Evolutionary conservation across 2,797 vertebrate species (phyloP).

Genomic region (Tokudaia muenninki): DNA sequence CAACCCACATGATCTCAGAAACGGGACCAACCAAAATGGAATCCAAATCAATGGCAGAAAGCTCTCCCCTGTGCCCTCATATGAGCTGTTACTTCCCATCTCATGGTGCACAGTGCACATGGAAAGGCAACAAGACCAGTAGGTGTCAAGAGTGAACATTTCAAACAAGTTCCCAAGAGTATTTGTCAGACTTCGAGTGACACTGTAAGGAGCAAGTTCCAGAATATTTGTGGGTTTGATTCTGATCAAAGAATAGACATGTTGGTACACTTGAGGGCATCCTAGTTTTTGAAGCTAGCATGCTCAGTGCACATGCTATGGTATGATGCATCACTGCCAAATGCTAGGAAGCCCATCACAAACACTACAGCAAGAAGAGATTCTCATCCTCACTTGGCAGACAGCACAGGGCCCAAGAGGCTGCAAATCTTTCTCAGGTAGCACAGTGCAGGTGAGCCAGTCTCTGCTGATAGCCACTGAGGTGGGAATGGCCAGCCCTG

Average conservation of each 20-base stretch:
- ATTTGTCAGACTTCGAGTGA: background rate
- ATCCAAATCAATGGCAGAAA: background rate
- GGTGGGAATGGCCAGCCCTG: background rate
- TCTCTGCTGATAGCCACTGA: background rate
- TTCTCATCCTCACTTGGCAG: background rate
- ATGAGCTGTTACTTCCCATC: no score
- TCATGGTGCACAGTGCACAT: background rate
- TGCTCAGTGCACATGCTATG: background rate
- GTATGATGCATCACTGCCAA: background rate
- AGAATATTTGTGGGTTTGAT: background rate
- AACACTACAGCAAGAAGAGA: background rate
- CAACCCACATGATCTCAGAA: background rate
- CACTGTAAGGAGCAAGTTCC: background rate
- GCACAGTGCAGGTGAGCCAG: background rate
- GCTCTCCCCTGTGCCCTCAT: background rate
- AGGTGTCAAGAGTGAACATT: background rate
- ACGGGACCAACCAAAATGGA: rapidly evolving
- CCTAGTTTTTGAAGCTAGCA: background rate
- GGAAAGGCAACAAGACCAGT: background rate
- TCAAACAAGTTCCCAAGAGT: background rate
- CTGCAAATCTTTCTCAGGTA: background rate
- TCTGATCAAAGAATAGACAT: background rate
- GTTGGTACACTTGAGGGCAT: background rate
- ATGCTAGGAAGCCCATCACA: background rate
- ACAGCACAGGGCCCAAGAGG: background rate